phyloP scores from a whole-genome alignment of 1,140 invertebrate genomes.

The Sycophaga agraensis region DNA sequence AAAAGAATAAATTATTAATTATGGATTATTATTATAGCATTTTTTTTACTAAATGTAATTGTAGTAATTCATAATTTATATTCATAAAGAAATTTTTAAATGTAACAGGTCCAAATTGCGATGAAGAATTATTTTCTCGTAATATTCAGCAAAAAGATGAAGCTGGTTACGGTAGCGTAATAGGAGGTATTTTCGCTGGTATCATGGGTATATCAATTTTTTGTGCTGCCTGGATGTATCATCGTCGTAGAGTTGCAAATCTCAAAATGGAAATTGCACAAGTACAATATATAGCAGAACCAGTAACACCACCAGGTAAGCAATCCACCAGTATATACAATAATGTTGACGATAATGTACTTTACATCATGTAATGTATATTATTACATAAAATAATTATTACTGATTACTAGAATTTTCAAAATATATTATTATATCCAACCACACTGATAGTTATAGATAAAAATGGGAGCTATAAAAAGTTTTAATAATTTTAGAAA shows the following conservation, averaged over 20 bases:
- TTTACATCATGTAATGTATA: too few species aligned
- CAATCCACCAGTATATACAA: too few species aligned
- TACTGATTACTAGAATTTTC: too few species aligned
- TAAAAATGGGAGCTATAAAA: too few species aligned
- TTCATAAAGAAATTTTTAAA: conserved; percentile 1
- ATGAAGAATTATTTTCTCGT: conserved; percentile 48
- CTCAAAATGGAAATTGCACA: conserved; percentile 84
- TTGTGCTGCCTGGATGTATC: conserved; percentile 71
- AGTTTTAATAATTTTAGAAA: too few species aligned
- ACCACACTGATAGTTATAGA: too few species aligned
- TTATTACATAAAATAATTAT: too few species aligned
- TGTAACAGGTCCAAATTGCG: conserved; percentile 57
- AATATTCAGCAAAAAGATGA: conserved; percentile 49
- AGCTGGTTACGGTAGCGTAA: conserved; percentile 59
- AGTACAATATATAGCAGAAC: conserved; percentile 84
- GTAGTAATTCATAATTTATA: not conserved
- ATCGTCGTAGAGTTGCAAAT: conserved; percentile 73
- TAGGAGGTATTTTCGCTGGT: conserved; percentile 67
- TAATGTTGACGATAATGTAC: too few species aligned
- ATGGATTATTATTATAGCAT: too few species aligned
- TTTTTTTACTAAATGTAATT: too few species aligned
- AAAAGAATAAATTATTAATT: not conserved
- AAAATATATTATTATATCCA: too few species aligned
- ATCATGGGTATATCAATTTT: conserved; percentile 69
- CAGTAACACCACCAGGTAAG: conserved; percentile 67